Base-by-base conservation (phyloP, 2,113 vertebrate species). In the Rutilus rutilus region DNA sequence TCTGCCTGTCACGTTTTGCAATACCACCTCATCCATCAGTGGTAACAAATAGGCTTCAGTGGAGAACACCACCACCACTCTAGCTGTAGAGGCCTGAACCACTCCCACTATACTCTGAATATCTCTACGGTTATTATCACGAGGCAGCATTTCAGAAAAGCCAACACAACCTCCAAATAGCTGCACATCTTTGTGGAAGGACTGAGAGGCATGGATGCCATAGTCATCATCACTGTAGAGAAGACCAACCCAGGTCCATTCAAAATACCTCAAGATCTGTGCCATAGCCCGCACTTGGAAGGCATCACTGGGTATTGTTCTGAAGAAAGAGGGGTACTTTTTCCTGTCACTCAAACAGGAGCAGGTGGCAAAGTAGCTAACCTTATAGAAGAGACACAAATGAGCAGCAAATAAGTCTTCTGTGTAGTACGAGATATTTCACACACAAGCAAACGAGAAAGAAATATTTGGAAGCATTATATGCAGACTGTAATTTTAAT, bases 11-110 rank as follows among this genome's bases (percentile, higher is more conserved):
- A 77, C 25, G 9, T 74, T 89, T 86, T 77, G 45, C 17, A 77
- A 54, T 54, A 19, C 75, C 27, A 92, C 92, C 88, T 95, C 94
- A 86, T 93, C 89, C 87, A 92, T 89, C 9, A 93, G 71, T 2
- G 90, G 78, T 85, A 93, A 75, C 78, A 93, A 74, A 57, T 92
- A 90, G 39, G 77, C 86, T n/a, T 88, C 86, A 19, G 84, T 83
- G 39, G 89, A 89, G 27, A 89, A 87, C 5, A 88, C 88, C 10
- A 91, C 88, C 11, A 92, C 79, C 12, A 92, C 91, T 7, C 76
- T 89, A 1, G 91, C 88, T 52, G 88, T 90, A 17, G 92, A 92
- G 84, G 69, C 79, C 85, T 78, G 87, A 76, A 95, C 91, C 21
- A 90, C 82, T 17, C 50, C 9, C 17, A 93, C 90, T 45, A 95